Conservation (phyloP, 2,113 vertebrate species). For the Mobula hypostoma region DNA sequence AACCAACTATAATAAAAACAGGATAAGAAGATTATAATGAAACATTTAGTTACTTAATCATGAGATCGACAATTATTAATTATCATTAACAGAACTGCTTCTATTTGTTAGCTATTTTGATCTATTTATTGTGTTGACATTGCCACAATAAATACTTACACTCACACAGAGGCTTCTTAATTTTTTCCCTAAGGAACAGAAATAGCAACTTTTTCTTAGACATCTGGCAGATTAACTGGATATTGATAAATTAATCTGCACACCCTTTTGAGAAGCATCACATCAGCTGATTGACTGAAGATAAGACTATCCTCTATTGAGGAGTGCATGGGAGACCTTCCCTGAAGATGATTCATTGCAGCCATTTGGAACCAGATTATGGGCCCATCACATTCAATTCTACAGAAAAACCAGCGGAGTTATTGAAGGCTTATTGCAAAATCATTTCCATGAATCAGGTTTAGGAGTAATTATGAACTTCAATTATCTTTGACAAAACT, state of each 20-base stretch:
- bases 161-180: not conserved
- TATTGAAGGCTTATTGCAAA: not conserved
- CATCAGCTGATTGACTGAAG: not conserved
- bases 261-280: not conserved
- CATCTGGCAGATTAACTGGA: not conserved
- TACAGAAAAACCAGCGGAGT: not conserved
- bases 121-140: not conserved
- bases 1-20: not conserved
- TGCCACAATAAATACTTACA: not conserved
- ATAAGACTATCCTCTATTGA: not conserved
- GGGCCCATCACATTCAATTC: not conserved
- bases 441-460: not conserved
- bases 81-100: not conserved
- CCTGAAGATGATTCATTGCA: not conserved
- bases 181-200: not conserved
- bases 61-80: not conserved
- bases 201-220: no score
- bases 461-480: not conserved
- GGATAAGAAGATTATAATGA: not conserved
- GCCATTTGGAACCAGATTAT: not conserved
- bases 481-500: not conserved
- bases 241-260: not conserved
- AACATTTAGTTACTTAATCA: not conserved
- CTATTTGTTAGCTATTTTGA: not conserved
- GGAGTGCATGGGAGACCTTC: not conserved